Conservation (phyloP, 2,888 invertebrate species). For the Phortica magna region DNA sequence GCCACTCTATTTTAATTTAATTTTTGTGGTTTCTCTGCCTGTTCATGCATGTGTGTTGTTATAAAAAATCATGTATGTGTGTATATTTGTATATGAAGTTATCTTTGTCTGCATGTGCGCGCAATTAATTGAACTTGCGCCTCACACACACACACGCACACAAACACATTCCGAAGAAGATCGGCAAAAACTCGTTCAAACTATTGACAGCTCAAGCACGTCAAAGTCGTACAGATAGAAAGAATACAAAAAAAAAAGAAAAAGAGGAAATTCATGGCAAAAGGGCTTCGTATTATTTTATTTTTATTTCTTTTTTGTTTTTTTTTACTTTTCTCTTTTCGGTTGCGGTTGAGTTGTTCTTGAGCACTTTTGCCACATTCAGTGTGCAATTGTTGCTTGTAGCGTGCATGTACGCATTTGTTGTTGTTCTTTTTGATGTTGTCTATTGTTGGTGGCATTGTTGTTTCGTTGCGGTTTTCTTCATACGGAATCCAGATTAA, state of each 20-base stretch:
- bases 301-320: neutral
- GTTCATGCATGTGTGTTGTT: slow-evolving; percentile 26
- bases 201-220: slow-evolving; percentile 33
- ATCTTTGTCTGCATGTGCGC: slow-evolving; percentile 63
- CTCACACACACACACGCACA: slow-evolving; percentile 34
- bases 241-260: neutral
- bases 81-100: slow-evolving; percentile 37
- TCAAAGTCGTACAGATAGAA: neutral
- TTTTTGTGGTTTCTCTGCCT: slow-evolving; percentile 69
- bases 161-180: neutral
- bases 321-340: neutral
- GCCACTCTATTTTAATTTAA: slow-evolving; percentile 73
- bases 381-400: slow-evolving; percentile 6
- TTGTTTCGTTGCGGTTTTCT: slow-evolving; percentile 30
- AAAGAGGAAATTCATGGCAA: neutral
- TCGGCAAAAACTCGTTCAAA: slow-evolving; percentile 1
- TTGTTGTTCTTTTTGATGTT: neutral
- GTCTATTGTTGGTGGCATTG: neutral
- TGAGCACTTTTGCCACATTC: slow-evolving; percentile 21
- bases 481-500: slow-evolving; percentile 5
- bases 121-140: slow-evolving; percentile 76
- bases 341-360: slow-evolving; percentile 20
- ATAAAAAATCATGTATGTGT: neutral
- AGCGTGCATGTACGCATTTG: neutral
- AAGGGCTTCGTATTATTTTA: too few relatives aligned